Evolutionary conservation across 2,888 invertebrate species (phyloP).

Genomic region (Tenodera sinensis): DNA sequence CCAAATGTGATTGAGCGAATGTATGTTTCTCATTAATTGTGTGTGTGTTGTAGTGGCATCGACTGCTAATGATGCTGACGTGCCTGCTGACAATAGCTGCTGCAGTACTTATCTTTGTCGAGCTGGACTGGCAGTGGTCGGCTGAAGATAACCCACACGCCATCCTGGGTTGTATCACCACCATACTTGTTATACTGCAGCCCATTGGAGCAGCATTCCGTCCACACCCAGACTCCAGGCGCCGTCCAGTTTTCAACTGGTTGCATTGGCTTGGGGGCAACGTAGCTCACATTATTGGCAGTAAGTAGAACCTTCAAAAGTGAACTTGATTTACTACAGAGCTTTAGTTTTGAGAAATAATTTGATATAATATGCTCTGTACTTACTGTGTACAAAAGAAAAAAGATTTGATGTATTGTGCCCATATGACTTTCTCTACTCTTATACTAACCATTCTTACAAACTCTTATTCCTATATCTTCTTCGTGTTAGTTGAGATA

Average conservation of each 20-base stretch:
- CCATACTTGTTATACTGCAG: conserved; percentile 76
- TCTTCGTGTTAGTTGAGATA: no score
- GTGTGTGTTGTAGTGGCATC: conserved; percentile 67
- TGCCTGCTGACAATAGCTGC: conserved; percentile 75
- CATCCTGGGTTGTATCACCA: conserved; percentile 74
- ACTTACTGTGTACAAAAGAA: no score
- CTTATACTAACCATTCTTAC: no score
- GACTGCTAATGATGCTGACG: conserved; percentile 73
- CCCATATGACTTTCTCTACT: no score
- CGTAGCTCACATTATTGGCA: conserved; percentile 78
- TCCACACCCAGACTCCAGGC: conserved; percentile 77
- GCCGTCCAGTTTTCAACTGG: conserved; percentile 86
- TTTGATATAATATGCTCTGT: no score
- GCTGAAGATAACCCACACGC: conserved; percentile 76
- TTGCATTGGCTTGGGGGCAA: conserved; percentile 86
- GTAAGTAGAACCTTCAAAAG: conserved; percentile 54
- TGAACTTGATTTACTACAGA: no score
- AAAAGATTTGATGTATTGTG: no score
- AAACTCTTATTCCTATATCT: no score
- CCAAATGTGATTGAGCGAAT: no score
- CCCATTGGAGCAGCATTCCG: conserved; percentile 84
- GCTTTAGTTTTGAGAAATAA: no score
- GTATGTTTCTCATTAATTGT: no score
- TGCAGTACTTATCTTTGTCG: conserved; percentile 77
- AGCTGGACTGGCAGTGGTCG: conserved; percentile 69